These are phyloP conservation scores for Polydrusus pterygomalis DNA, from an alignment of 2,888 invertebrate genomes.

Conservation along the genomic window DNA sequence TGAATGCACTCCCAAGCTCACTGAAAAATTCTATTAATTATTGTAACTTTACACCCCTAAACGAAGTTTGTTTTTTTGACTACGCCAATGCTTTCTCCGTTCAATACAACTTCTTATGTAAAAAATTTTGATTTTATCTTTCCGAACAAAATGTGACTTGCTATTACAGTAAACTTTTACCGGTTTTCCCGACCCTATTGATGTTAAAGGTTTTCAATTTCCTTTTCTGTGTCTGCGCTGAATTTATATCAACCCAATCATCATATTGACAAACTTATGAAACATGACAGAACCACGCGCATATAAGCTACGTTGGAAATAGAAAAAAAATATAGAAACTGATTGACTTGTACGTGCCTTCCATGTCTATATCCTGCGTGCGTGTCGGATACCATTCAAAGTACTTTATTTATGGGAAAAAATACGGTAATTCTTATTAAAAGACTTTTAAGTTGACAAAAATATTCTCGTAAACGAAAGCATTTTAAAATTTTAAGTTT, in stretches of 20 bases:
- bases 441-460: background rate
- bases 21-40: no score
- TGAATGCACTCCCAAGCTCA: no score
- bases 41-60: no score
- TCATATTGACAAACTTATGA: constrained; percentile 38
- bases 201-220: constrained; percentile 24
- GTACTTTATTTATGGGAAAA: background rate
- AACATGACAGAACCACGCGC: constrained; percentile 36
- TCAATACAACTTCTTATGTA: background rate
- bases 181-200: constrained; percentile 6
- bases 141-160: background rate
- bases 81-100: no score
- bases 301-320: constrained; percentile 30
- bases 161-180: constrained; percentile 7
- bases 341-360: constrained; percentile 23
- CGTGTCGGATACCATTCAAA: background rate
- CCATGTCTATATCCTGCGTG: constrained; percentile 11
- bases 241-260: constrained; percentile 39
- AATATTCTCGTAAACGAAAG: background rate
- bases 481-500: background rate
- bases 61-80: no score
- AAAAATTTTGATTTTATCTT: background rate
- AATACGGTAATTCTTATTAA: background rate
- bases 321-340: constrained; percentile 27
- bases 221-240: constrained; percentile 19